A percentile compares a stretch with the other conserved stretches of the same genome.
Conservation (phyloP, 2,888 invertebrate genomes). For the Dioctria linearis region DNA sequence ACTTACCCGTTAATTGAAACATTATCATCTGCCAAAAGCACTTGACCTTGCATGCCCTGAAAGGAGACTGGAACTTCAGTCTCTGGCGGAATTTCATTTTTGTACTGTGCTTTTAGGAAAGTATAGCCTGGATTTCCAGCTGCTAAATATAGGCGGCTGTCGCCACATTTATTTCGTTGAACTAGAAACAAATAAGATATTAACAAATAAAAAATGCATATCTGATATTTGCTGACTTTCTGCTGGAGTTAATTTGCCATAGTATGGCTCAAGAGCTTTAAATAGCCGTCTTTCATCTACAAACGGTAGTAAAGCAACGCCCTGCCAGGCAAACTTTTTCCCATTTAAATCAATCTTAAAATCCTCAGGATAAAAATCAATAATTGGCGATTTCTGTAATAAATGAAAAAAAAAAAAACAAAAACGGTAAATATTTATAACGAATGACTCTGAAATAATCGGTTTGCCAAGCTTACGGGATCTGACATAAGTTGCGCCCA, state of each 20-base stretch:
- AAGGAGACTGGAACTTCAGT: constrained; percentile 76
- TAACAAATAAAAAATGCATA: constrained; percentile 25
- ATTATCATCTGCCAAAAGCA: constrained; percentile 81
- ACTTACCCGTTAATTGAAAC: constrained; percentile 78
- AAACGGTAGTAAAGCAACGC: constrained; percentile 97
- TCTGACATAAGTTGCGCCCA: constrained; percentile 96
- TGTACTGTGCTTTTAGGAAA: constrained; percentile 81
- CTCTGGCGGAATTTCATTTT: constrained; percentile 72
- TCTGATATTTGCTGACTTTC: constrained; percentile 77
- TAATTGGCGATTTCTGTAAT: constrained; percentile 87
- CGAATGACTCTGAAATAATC: too few species aligned
- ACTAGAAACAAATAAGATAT: constrained; percentile 68
- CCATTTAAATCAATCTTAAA: constrained; percentile 99
- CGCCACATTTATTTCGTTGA: constrained; percentile 88
- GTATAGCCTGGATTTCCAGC: constrained; percentile 80
- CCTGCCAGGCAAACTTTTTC: constrained; percentile 99
- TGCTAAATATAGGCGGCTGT: constrained; percentile 91
- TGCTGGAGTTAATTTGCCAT: constrained; percentile 83
- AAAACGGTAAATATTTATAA: constrained; percentile 7
- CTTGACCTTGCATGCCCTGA: constrained; percentile 88
- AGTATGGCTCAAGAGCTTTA: constrained; percentile 86
- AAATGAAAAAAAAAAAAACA: constrained; percentile 48
- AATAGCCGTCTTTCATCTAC: constrained; percentile 94
- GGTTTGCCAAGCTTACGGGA: constrained; percentile 75
- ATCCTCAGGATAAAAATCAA: constrained; percentile 98